These are phyloP conservation scores for Lagorchestes hirsutus DNA, from an alignment of 2,797 vertebrate genomes.

Conservation along the genomic window DNA sequence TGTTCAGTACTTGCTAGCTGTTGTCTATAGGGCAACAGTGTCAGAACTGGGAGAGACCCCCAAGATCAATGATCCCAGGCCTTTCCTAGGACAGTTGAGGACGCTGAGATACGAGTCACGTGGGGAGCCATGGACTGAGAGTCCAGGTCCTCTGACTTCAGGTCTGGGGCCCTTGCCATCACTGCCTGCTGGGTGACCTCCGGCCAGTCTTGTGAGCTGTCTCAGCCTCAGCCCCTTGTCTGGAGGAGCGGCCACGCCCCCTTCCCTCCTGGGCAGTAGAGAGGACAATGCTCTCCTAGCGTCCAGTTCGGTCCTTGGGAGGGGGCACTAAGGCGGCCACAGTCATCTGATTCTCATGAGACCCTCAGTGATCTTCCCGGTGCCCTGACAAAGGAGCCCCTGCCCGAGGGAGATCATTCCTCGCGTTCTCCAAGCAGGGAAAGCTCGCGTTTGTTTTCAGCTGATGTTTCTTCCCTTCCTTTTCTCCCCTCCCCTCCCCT, in stretches of 20 bases:
- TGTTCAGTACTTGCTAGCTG: too few relatives aligned
- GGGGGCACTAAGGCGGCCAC: accelerated
- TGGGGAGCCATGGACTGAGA: background rate
- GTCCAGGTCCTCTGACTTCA: background rate
- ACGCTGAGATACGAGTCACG: background rate
- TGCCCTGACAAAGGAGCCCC: background rate
- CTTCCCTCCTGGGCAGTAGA: background rate
- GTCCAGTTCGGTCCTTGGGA: background rate
- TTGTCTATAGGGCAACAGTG: background rate
- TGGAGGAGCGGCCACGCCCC: background rate
- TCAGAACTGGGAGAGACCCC: too few relatives aligned
- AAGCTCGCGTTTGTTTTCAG: conserved; percentile 30
- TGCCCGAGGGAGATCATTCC: background rate
- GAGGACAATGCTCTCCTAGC: background rate
- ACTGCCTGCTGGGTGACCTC: background rate
- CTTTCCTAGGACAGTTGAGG: background rate
- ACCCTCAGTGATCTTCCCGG: background rate
- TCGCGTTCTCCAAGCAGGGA: background rate
- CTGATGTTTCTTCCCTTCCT: conserved; percentile 35
- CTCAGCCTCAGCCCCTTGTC: background rate
- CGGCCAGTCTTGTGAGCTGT: background rate
- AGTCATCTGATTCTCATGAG: background rate
- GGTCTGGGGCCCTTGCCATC: too few relatives aligned
- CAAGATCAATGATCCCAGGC: background rate
- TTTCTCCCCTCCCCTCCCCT: background rate